Conservation (phyloP, 2,113 vertebrate species). For the Atlantisia rogersi region DNA sequence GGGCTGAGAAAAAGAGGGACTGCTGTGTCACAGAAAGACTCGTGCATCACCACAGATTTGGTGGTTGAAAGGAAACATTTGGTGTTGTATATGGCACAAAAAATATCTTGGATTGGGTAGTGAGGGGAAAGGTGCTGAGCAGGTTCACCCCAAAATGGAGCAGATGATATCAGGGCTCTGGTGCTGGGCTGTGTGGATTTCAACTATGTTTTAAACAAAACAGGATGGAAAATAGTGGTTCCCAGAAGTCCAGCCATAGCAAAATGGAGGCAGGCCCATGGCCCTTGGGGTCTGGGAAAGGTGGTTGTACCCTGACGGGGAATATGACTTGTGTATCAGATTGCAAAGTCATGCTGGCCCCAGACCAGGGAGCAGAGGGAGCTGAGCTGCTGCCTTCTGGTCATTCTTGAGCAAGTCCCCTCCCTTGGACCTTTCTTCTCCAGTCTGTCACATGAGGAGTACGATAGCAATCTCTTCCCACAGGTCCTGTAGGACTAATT, state of each 20-base stretch:
- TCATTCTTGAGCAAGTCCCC: not conserved
- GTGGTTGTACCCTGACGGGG: rapidly evolving
- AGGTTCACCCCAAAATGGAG: not conserved
- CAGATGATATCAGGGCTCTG: not conserved
- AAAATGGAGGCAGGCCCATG: not conserved
- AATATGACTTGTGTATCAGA: not conserved
- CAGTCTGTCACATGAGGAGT: not conserved
- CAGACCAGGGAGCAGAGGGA: not conserved
- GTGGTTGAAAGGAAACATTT: not conserved
- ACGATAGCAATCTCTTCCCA: not conserved
- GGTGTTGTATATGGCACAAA: not conserved
- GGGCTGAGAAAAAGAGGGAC: not conserved
- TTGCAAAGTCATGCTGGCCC: not conserved
- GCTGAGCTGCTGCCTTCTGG: not conserved
- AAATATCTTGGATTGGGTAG: not conserved
- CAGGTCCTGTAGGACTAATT: not conserved
- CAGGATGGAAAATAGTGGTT: not conserved
- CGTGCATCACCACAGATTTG: not conserved
- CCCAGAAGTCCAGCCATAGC: not conserved
- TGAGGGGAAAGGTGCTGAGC: not conserved
- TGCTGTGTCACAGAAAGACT: not conserved
- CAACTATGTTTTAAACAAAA: not conserved
- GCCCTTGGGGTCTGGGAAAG: not conserved
- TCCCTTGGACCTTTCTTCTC: not conserved
- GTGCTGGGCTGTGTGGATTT: not conserved